A percentile compares a stretch with the other conserved stretches of the same genome.
phyloP scores from a whole-genome alignment of 2,888 invertebrate species.

The Barypeithes pellucidus region DNA sequence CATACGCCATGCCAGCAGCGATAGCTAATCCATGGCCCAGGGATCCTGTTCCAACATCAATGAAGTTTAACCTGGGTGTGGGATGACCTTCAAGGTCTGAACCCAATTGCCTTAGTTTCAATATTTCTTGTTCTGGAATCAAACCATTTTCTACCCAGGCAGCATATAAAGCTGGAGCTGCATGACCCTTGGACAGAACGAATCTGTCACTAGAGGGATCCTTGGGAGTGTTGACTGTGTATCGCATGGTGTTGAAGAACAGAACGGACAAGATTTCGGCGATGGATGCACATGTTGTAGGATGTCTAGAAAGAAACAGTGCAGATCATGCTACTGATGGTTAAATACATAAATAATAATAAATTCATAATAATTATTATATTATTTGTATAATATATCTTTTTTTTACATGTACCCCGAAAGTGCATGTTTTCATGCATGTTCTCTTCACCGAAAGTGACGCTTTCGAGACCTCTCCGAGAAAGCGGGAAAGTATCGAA shows the following conservation, averaged over 20 bases:
- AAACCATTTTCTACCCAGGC: conserved; percentile 98
- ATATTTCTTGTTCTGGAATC: conserved; percentile 85
- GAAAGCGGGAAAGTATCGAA: too few relatives aligned
- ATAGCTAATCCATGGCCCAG: conserved; percentile 96
- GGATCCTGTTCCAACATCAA: conserved; percentile 99
- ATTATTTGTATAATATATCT: too few relatives aligned
- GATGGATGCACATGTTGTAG: conserved; percentile 97
- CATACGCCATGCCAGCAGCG: conserved; percentile 98
- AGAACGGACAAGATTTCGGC: conserved; percentile 98
- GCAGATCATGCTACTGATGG: too few relatives aligned
- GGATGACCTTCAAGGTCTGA: conserved; percentile 99
- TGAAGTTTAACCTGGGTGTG: conserved; percentile 95
- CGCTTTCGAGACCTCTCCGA: too few relatives aligned
- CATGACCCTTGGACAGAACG: conserved; percentile 98
- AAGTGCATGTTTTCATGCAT: too few relatives aligned
- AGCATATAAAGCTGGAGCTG: conserved; percentile 97
- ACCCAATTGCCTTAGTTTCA: conserved; percentile 91
- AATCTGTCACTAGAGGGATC: conserved; percentile 95
- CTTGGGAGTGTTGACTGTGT: conserved; percentile 88
- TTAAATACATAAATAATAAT: too few relatives aligned
- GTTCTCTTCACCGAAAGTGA: too few relatives aligned
- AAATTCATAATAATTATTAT: too few relatives aligned
- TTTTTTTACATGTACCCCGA: too few relatives aligned
- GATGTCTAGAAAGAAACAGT: conserved; percentile 95
- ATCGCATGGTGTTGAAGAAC: conserved; percentile 97